A percentile compares a stretch with the other conserved stretches of the same genome.
Evolutionary conservation across 2,797 vertebrate genomes (phyloP).

Genomic region (Antrozous pallidus): DNA sequence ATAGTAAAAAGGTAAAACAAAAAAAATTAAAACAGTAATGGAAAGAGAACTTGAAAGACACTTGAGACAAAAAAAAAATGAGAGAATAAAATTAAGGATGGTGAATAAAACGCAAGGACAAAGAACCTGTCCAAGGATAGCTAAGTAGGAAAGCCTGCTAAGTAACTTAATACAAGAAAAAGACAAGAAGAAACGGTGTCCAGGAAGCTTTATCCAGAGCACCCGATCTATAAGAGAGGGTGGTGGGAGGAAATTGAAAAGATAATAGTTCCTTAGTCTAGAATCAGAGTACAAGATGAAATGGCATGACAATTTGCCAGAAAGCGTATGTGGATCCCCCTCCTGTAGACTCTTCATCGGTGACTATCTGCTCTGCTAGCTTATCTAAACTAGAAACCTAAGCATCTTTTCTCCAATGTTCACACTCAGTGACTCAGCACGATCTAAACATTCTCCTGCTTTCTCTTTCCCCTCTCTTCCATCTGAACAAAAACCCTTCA

Average conservation of each 20-base stretch:
- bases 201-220: neutral
- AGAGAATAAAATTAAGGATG: neutral
- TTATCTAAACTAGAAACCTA: neutral
- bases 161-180: neutral
- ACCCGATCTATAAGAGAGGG: neutral
- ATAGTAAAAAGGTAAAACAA: neutral
- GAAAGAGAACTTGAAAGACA: neutral
- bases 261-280: neutral
- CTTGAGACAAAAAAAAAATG: too few species aligned
- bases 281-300: neutral
- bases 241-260: neutral
- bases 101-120: neutral
- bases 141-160: neutral
- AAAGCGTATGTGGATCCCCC: neutral
- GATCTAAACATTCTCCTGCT: fast-evolving
- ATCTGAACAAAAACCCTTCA: neutral
- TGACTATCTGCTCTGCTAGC: neutral
- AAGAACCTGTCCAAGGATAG: neutral
- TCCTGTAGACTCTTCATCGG: neutral
- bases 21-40: neutral
- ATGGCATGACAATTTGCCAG: neutral
- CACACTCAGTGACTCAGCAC: neutral
- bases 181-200: neutral
- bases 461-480: neutral
- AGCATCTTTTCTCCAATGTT: neutral